Evolutionary conservation across 2,888 invertebrate genomes (phyloP).

Genomic region (Drosophila nr. perissopoda): DNA sequence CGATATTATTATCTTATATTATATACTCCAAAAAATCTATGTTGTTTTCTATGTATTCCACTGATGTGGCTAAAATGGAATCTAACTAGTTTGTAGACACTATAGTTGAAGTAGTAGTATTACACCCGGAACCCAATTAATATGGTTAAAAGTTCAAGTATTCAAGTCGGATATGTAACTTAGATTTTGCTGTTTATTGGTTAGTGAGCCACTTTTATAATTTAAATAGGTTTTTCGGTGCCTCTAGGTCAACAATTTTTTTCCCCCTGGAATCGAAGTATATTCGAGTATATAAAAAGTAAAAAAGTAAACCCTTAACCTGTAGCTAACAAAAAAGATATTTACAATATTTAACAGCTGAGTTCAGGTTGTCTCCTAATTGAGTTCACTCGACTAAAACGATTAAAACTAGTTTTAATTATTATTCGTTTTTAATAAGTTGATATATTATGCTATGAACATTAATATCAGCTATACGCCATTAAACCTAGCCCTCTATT

Average conservation of each 20-base stretch:
- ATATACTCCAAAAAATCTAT: background rate
- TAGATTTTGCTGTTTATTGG: background rate
- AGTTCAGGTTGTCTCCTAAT: background rate
- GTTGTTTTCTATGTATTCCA: background rate
- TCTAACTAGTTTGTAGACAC: background rate
- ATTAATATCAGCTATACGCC: background rate
- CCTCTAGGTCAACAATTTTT: background rate
- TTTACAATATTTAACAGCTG: background rate
- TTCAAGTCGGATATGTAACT: background rate
- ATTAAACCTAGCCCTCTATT: background rate
- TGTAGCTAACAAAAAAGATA: background rate
- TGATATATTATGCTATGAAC: background rate
- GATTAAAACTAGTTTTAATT: no score
- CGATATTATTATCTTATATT: background rate
- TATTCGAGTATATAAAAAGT: background rate
- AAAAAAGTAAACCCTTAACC: background rate
- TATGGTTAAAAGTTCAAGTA: background rate
- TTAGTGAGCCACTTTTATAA: background rate
- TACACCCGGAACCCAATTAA: background rate
- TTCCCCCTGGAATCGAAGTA: background rate
- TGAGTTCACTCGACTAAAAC: background rate
- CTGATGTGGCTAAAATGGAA: background rate
- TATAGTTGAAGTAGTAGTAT: background rate
- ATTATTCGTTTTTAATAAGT: background rate
- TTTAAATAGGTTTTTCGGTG: no score